These are phyloP conservation scores for Sebastiscus tertius DNA, from an alignment of 2,797 vertebrate species.

Conservation along the genomic window DNA sequence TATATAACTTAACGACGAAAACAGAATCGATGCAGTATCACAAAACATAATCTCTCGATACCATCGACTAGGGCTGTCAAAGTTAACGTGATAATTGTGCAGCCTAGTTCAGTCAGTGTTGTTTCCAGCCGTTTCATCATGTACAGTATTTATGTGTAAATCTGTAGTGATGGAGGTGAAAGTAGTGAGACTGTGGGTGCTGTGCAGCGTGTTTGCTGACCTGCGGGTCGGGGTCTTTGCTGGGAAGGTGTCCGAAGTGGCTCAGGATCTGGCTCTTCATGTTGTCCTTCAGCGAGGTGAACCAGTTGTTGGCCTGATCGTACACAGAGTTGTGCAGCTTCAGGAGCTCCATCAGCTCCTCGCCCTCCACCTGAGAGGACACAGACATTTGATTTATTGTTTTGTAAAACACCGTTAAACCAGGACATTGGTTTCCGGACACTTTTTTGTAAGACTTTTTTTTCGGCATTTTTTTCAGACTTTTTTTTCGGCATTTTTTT, in stretches of 20 bases:
- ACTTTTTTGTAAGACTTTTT: no score
- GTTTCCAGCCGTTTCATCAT: no score
- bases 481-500: no score
- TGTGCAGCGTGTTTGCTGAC: constrained; percentile 24
- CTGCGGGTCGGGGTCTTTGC: constrained; percentile 83
- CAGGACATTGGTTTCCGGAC: not conserved
- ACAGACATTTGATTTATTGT: not conserved
- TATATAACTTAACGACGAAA: no score
- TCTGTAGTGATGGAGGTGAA: not conserved
- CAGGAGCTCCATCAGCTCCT: constrained; percentile 87
- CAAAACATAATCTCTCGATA: no score
- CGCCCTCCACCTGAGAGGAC: constrained; percentile 86
- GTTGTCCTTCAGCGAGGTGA: constrained; percentile 92
- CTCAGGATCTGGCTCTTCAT: constrained; percentile 94
- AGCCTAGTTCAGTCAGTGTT: no score
- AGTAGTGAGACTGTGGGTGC: not conserved
- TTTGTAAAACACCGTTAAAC: not conserved
- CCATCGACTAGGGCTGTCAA: no score
- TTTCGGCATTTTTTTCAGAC: no score
- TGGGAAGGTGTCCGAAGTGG: constrained; percentile 92
- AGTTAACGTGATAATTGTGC: no score
- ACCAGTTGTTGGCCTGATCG: constrained; percentile 92
- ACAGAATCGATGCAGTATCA: no score
- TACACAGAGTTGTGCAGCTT: constrained; percentile 90
- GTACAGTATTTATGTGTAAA: not conserved